These are phyloP conservation scores for Cephus nigrinus DNA, from an alignment of 2,888 invertebrate species.

Conservation along the genomic window DNA sequence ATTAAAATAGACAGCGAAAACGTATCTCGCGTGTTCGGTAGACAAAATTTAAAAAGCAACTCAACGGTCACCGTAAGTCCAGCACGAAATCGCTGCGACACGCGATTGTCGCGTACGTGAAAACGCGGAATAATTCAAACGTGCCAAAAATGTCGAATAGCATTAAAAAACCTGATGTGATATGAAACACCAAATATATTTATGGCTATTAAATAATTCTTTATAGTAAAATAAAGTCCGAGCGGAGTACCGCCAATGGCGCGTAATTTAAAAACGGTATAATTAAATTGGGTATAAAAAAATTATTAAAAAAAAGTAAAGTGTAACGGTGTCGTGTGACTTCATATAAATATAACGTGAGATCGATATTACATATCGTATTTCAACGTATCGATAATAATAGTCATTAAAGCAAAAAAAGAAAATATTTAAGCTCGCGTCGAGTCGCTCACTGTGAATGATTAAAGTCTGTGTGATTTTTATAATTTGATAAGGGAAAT, in stretches of 20 bases:
- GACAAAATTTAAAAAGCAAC: not conserved
- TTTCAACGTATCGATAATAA: not conserved
- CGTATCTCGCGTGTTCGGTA: not conserved
- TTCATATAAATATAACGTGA: not conserved
- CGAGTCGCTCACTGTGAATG: not conserved
- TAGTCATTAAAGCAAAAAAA: not conserved
- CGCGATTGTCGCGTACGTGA: not conserved
- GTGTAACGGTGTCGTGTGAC: not conserved
- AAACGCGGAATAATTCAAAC: not conserved
- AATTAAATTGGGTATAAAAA: not conserved
- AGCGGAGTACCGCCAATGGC: not conserved
- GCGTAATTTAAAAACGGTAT: not conserved
- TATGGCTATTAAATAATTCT: not conserved
- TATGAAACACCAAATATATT: conserved; percentile 8
- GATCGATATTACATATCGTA: not conserved
- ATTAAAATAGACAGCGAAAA: not conserved
- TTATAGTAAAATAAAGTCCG: not conserved
- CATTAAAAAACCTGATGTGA: conserved; percentile 10
- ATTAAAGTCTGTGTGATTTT: conserved; percentile 1
- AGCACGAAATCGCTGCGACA: not conserved
- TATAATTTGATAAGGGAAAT: conserved; percentile 20
- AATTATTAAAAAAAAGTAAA: too few relatives aligned
- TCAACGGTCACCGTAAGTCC: not conserved
- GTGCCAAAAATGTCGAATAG: conserved; percentile 9
- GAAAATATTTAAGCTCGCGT: not conserved